Base-by-base conservation (phyloP, 2,888 invertebrate species). In the Sphaerophoria taeniata region DNA sequence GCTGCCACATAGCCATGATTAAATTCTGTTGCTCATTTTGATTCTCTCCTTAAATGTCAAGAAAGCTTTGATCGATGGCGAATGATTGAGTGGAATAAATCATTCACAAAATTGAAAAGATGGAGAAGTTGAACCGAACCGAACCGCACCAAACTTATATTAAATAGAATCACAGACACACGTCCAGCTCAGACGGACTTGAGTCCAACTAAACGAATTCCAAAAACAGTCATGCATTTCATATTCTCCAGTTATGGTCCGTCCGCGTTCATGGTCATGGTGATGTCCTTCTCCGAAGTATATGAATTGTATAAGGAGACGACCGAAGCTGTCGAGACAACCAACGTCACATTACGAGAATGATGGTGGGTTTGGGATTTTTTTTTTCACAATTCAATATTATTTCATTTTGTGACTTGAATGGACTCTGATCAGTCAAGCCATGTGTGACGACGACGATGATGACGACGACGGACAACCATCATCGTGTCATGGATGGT, bases 21-120 rank as follows among this genome's bases (percentile, higher is more conserved):
- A n/a, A n/a, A n/a, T n/a, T n/a, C n/a, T n/a, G n/a, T n/a, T 72
- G 60, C 80, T 80, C 67, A 63, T 80, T 85, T 72, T 69, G 72
- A 76, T 85, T 85, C 80, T 36, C 69, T 80, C 69, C 72, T 73
- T 80, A 80, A 79, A 80, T 76, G 84, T 80, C 80, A 80, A 80
- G 75, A 80, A 72, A 67, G 67, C 80, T 85, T 80, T 85, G 84
- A 85, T 85, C 80, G 84, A 85, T 80, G 80, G 84, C 80, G 76
- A 85, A 85, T 85, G 76, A 85, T 85, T 85, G 84, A 85, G 84
- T 69, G 84, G 80, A 85, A 85, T 85, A 85, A 85, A 85, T 85
- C 84, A 85, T 85, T 85, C 80, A 80, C 72, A 45, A 85, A 84
- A 80, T 85, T 80, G 71, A 85, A 84, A 84, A 83, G 61, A 73